phyloP scores from a whole-genome alignment of 2,888 invertebrate genomes.

The Desoria tigrina region DNA sequence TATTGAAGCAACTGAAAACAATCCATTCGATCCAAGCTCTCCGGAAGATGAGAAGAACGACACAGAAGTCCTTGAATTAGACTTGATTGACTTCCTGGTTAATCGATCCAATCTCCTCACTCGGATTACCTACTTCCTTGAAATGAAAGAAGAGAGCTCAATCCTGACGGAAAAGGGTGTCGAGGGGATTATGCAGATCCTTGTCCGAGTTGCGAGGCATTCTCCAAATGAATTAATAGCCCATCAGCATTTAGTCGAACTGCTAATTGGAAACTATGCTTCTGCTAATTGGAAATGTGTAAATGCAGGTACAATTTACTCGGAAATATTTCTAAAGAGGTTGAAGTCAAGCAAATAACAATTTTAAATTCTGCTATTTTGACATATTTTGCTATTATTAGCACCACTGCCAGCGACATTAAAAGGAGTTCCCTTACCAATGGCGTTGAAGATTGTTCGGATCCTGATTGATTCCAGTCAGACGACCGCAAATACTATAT shows the following conservation, averaged over 20 bases:
- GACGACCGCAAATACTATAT: constrained; percentile 31
- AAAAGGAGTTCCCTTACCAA: constrained; percentile 28
- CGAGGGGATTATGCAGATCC: constrained; percentile 73
- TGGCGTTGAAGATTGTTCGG: constrained; percentile 35
- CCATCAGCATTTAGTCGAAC: constrained; percentile 23
- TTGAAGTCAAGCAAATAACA: no score
- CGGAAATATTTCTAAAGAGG: no score
- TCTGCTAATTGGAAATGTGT: constrained; percentile 29
- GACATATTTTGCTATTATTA: no score
- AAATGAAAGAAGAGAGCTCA: constrained; percentile 18
- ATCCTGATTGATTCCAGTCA: constrained; percentile 30
- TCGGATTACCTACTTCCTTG: constrained; percentile 42
- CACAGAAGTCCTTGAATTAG: constrained; percentile 79
- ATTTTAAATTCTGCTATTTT: no score
- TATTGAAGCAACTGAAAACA: constrained; percentile 56
- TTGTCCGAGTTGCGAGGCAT: constrained; percentile 76
- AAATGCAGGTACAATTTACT: constrained; percentile 20
- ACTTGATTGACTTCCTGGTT: constrained; percentile 65
- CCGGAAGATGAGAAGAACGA: constrained; percentile 75
- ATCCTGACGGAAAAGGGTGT: constrained; percentile 57
- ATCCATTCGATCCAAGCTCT: constrained; percentile 59
- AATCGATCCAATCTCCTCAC: constrained; percentile 37
- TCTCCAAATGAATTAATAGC: constrained; percentile 62
- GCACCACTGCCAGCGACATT: neutral
- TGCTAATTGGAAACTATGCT: constrained; percentile 27